Percentiles rank a stretch among this genome's conserved stretches.
These are phyloP conservation scores for Chloroclysta siterata DNA, from an alignment of 2,888 invertebrate species.

Conservation along the genomic window DNA sequence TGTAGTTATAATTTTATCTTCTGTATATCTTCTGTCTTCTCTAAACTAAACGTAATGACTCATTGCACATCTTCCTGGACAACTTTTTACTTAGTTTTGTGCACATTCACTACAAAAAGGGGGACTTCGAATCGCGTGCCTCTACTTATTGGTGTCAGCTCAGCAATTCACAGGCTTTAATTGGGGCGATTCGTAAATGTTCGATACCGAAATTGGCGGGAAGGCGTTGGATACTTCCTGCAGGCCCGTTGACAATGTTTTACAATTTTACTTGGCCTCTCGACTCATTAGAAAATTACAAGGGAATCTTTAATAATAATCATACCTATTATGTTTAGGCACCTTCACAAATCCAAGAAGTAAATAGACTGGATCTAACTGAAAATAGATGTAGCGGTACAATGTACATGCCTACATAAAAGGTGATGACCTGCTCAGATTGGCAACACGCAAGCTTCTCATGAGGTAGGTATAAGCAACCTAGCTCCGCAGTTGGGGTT, in stretches of 20 bases:
- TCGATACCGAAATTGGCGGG: conserved; percentile 9
- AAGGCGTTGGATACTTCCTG: conserved; percentile 1
- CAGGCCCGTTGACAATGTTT: not conserved
- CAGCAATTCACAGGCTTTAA: conserved; percentile 5
- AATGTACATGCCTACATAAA: conserved; percentile 3
- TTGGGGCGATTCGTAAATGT: not conserved
- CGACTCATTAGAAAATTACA: too few relatives aligned
- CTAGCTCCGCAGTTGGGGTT: not conserved
- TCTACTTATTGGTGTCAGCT: conserved; percentile 2
- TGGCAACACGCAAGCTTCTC: conserved; percentile 41
- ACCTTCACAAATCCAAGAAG: too few relatives aligned
- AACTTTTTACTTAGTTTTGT: not conserved
- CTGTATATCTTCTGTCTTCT: too few relatives aligned
- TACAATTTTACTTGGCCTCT: not conserved
- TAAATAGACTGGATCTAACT: too few relatives aligned
- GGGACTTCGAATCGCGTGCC: conserved; percentile 8
- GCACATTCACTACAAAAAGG: conserved; percentile 1
- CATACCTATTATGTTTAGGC: too few relatives aligned
- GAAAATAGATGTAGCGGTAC: not conserved
- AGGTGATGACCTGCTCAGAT: conserved; percentile 45
- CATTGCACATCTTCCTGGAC: too few relatives aligned
- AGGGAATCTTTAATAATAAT: too few relatives aligned
- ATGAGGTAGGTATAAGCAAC: not conserved
- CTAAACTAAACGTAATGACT: too few relatives aligned
- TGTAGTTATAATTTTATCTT: too few relatives aligned